Conservation (phyloP, 2,113 vertebrate species). For the Pterophyllum scalare region DNA sequence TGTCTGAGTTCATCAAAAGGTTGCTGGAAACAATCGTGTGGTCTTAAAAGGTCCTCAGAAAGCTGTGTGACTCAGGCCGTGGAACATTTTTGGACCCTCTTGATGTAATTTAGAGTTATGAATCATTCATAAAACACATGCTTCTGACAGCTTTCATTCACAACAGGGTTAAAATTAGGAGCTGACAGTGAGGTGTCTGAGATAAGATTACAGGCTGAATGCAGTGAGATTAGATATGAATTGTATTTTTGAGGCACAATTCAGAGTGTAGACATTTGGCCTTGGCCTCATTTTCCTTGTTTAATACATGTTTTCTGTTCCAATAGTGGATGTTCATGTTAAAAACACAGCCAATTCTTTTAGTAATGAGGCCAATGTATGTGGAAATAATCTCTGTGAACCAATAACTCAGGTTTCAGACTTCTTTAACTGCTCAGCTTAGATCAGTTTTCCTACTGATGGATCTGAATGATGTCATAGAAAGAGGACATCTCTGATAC, state of each 20-base stretch:
- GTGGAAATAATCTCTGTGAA: not conserved
- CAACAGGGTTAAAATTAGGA: slow-evolving; percentile 2
- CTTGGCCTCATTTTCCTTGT: not conserved
- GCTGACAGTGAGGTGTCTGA: not conserved
- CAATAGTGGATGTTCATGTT: not conserved
- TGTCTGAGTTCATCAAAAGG: not conserved
- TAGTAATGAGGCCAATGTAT: not conserved
- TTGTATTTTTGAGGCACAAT: not conserved
- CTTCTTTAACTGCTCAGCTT: not conserved
- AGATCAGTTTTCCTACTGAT: not conserved
- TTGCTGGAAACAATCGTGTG: not conserved
- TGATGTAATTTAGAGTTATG: not conserved
- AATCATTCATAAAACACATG: slow-evolving; percentile 7
- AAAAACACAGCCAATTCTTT: not conserved
- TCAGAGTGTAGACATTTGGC: not conserved
- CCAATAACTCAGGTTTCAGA: not conserved
- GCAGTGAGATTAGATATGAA: not conserved
- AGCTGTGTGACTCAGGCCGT: not conserved
- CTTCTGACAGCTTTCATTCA: slow-evolving; percentile 9
- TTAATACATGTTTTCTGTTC: not conserved
- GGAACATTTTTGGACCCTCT: not conserved
- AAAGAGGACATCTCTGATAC: not conserved
- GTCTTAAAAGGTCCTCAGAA: not conserved
- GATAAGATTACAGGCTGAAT: not conserved
- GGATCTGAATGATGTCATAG: not conserved